phyloP scores from a whole-genome alignment of 1,140 invertebrate genomes.

The Drosophila pseudoananassae region DNA sequence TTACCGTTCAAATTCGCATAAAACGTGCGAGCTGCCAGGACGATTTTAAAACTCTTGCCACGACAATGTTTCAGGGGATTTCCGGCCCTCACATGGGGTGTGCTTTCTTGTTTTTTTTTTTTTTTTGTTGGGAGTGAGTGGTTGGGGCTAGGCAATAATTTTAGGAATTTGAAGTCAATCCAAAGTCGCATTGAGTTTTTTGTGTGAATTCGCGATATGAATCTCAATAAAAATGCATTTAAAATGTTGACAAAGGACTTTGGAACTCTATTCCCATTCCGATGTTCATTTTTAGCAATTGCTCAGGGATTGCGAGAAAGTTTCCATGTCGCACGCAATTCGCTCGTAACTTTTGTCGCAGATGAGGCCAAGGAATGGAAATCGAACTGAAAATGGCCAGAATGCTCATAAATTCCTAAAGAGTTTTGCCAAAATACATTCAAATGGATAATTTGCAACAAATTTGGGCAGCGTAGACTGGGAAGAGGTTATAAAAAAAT shows the following conservation, averaged over 20 bases:
- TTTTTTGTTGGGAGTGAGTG: slow-evolving; percentile 21
- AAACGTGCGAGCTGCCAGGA: slow-evolving; percentile 80
- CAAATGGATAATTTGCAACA: slow-evolving; percentile 73
- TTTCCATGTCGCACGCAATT: slow-evolving; percentile 70
- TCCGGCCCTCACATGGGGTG: slow-evolving; percentile 16
- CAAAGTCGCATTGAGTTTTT: slow-evolving; percentile 65
- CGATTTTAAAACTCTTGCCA: slow-evolving; percentile 65
- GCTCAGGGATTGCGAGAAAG: slow-evolving; percentile 33
- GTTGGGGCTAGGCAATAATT: slow-evolving; percentile 75
- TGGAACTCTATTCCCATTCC: slow-evolving; percentile 4
- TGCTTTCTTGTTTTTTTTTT: slow-evolving; percentile 10
- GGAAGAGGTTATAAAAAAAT: background rate
- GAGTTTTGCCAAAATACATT: slow-evolving; percentile 53
- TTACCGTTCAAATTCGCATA: slow-evolving; percentile 84
- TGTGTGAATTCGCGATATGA: slow-evolving; percentile 78
- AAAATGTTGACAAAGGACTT: slow-evolving; percentile 83
- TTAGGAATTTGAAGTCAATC: slow-evolving; percentile 84
- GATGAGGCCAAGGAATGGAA: slow-evolving; percentile 53
- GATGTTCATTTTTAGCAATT: slow-evolving; percentile 62
- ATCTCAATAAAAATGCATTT: slow-evolving; percentile 84
- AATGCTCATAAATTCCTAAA: slow-evolving; percentile 58
- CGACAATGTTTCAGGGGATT: slow-evolving; percentile 14
- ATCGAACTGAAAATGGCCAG: slow-evolving; percentile 13
- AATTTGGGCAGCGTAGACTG: slow-evolving; percentile 28
- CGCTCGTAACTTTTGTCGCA: slow-evolving; percentile 65